Base-by-base conservation (phyloP, 2,113 vertebrate genomes). In the Osmerus mordax region DNA sequence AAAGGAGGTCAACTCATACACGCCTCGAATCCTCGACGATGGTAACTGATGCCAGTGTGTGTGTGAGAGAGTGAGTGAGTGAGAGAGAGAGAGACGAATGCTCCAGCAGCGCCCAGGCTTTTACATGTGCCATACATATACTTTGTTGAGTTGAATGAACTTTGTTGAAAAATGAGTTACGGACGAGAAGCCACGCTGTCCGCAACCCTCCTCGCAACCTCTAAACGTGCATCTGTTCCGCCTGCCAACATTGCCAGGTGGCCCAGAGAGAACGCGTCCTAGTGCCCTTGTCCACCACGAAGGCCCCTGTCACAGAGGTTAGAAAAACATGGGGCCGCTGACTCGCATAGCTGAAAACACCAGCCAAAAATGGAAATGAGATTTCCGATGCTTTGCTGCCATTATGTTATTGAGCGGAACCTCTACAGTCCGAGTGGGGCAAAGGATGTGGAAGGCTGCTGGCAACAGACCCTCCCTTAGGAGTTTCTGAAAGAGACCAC, bases 231-330 rank as follows among this genome's bases (percentile, higher is more conserved):
- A 9, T 58, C 53, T 23, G 21, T 32, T 66, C 2, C 16, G 47
- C 66, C 74, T 80, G 73, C 78, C 68, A 79, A 28, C 73, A n/a
- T 0, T 71, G 32, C 82, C 88, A 88, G 87, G 84, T 90, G 88
- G 87, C 67, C 81, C 68, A 62, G 74, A 80, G 72, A 84, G 78
- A 80, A 88, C 81, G 77, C 16, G 69, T 54, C 66, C 41, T 11
- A 14, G 55, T 9, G 77, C 74, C 84, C 84, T 83, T 83, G 76
- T 78, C 28, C 55, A 69, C 9, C 36, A 28, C 16, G 32, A 54
- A 36, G 16, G 58, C 18, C 41, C 29, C 59, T 55, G 58, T 71
- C 71, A 61, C 76, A 58, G 63, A 82, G 77, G 84, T 85, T 70
- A 84, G 82, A 75, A 75, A 72, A 71, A 72, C 71, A 70, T 11